A percentile compares a stretch with the other conserved stretches of the same genome.
phyloP scores from a whole-genome alignment of 2,113 vertebrate genomes.

The Rhodinocichla rosea region DNA sequence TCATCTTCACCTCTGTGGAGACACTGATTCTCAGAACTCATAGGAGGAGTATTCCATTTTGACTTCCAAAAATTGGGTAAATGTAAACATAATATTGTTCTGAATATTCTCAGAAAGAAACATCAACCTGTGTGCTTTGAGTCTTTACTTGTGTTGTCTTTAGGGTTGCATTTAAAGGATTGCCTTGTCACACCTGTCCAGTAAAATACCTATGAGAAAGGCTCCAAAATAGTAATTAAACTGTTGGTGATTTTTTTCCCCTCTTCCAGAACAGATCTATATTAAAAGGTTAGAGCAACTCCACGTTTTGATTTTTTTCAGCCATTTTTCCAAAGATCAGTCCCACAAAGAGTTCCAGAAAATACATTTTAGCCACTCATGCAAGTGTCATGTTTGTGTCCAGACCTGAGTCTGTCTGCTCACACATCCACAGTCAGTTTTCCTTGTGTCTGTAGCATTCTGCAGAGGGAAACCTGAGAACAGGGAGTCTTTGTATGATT shows the following conservation, averaged over 20 bases:
- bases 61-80: not conserved
- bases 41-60: not conserved
- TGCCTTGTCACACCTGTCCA: not conserved
- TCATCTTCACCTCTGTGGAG: not conserved
- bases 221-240: not conserved
- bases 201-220: not conserved
- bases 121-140: not conserved
- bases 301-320: not conserved
- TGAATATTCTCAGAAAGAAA: not conserved
- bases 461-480: not conserved
- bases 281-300: not conserved
- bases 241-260: not conserved
- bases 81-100: not conserved
- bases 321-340: not conserved
- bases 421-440: accelerated
- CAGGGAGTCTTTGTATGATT: not conserved
- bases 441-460: not conserved
- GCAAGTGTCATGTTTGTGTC: not conserved
- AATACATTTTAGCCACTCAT: not conserved
- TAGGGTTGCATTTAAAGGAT: not conserved
- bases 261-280: not conserved
- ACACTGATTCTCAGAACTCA: not conserved
- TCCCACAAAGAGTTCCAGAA: not conserved
- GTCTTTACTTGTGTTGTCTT: not conserved
- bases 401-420: not conserved